Evolutionary conservation across 1,140 invertebrate genomes (phyloP), one percentile per base, ranked within the genome.

Genomic region (Bradysia coprophila): DNA sequence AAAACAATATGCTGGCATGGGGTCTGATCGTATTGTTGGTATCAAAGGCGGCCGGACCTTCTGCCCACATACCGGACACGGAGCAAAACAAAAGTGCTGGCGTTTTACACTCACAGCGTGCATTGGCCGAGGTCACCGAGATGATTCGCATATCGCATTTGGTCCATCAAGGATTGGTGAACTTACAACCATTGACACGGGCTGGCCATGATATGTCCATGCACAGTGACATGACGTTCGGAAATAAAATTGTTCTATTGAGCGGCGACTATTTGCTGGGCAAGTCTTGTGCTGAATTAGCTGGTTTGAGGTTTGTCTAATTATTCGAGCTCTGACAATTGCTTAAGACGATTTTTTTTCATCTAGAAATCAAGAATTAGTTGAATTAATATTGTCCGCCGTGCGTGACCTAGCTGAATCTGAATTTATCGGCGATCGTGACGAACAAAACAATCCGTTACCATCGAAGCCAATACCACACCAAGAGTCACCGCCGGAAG

Each of bases 81-180:
- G 81, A 86, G 54, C 79, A 85, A 61, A 81, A 86, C 49, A 85
- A 84, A 56, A 77, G 80, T 37, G 80, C 79, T 16, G 81, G 81
- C 9, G 79, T 85, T 4, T 57, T 86, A 24, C 77, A 84, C 49
- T 78, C 75, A 61, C 92, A 97, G 65, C 71, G 85, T 45, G 80
- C 81, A 16, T 64, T 98, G 40, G 91, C 92, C 0, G 88, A 96
- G 67, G 83, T 97, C 5, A 88, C 88, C 0, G 94, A 98, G 68
- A 97, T 98, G 91, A 96, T 98, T 46, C 76, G 94, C 37, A 95
- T 89, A 10, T 90, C 90, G 42, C 87, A 94, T 63, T 65, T 97
- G 36, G 83, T 97, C 10, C 94, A 98, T 60, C 92, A 92, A 65
- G 84, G 59, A 34, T 39, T 39, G 16, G 80, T 92, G 1, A 91